Evolutionary conservation across 2,113 vertebrate species (phyloP).

Genomic region (Oceanites oceanicus): DNA sequence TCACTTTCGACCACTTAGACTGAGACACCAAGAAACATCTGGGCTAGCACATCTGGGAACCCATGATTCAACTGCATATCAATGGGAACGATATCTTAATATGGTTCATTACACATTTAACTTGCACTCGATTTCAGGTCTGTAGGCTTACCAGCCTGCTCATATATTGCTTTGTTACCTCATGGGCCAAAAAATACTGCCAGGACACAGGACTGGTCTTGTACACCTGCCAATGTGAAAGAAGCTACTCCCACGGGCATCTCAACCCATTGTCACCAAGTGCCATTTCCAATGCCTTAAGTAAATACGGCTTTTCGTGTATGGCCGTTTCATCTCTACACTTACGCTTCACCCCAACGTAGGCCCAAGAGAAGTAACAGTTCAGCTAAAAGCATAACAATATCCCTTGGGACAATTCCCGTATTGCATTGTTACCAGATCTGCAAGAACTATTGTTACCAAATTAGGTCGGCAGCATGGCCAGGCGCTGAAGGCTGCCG

Average conservation of each 20-base stretch:
- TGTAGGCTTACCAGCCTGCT: neutral
- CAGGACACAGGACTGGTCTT: neutral
- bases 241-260: fast-evolving
- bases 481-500: fast-evolving
- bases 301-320: fast-evolving
- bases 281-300: neutral
- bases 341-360: fast-evolving
- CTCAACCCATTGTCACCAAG: fast-evolving
- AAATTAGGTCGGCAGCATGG: fast-evolving
- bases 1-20: neutral
- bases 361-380: neutral
- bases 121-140: neutral
- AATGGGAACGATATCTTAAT: neutral
- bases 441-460: neutral
- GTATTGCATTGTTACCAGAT: neutral
- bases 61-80: too few relatives aligned
- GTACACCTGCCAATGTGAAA: fast-evolving
- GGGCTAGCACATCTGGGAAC: neutral
- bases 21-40: neutral
- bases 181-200: neutral
- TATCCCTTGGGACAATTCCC: neutral
- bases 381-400: neutral
- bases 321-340: too few relatives aligned
- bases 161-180: fast-evolving
- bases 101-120: neutral